Base-by-base conservation (phyloP, 2,888 invertebrate species). In the Agonopterix subpropinquella region DNA sequence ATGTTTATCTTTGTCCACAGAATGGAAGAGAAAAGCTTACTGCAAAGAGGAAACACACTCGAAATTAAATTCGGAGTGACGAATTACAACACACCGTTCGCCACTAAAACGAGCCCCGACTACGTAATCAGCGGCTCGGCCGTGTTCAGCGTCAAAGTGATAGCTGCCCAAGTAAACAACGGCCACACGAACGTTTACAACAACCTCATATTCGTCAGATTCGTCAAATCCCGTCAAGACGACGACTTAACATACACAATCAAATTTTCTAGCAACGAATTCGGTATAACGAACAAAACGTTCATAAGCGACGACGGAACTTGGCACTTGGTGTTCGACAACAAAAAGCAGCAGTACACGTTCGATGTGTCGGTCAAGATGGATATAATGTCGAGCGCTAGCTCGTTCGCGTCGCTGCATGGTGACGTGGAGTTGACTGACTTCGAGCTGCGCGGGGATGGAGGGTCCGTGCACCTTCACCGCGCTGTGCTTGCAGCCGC, bases 401-500 rank as follows among this genome's bases (percentile, higher is more conserved):
- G 61, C 39, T 68, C 77, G 0, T 73, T 72, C 49, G 54, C 58
- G 1, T 43, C 49, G 5, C 61, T 80, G 1, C 60, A 73, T 46
- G 61, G 60, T 2, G 79, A 80, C 49, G 62, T 61, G 1, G 72
- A 75, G 41, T 51, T 79, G 45, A 74, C 72, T 0, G 80, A 80
- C 51, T 78, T 80, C 44, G 68, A 72, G 44, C 50, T 80, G 44
- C 64, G 69, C 4, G 73, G 74, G 0, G 67, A 67, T 8, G 75
- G 71, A 44, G 80, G 80, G 0, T 65, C 70, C 0, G 72, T 80
- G 5, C 63, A 59, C 4, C 54, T 75, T 46, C 79, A 80, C 49
- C 62, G 65, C 39, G 67, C 70, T 0, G 71, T 73, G 0, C 47
- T 77, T 8, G 80, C 79, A 0, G 65, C 74, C 0, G 58, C 70